phyloP scores from a whole-genome alignment of 2,797 vertebrate species.

The Lagorchestes hirsutus region DNA sequence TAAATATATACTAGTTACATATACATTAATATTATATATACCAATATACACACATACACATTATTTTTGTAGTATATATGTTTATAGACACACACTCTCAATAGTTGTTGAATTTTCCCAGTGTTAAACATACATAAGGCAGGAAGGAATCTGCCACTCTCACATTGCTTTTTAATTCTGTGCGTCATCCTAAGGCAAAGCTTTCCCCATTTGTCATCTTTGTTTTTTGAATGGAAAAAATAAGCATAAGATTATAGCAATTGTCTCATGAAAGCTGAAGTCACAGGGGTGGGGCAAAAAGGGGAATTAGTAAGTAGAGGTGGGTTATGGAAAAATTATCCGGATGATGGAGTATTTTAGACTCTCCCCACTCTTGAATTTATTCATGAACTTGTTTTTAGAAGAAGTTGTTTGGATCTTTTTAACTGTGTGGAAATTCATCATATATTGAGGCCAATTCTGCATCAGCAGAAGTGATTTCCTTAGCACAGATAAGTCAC shows the following conservation, averaged over 20 bases:
- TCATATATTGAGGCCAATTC: background rate
- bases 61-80: background rate
- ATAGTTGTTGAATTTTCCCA: background rate
- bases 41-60: background rate
- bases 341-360: background rate
- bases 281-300: background rate
- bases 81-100: background rate
- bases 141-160: background rate
- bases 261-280: background rate
- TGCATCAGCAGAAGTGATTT: background rate
- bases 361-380: background rate
- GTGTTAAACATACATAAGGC: background rate
- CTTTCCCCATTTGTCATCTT: background rate
- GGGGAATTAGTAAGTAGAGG: background rate
- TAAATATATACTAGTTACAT: background rate
- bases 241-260: background rate
- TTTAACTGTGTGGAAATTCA: background rate
- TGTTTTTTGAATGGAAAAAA: background rate
- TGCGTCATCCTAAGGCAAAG: background rate
- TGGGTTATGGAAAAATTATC: background rate
- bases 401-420: background rate
- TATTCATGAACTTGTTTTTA: constrained; percentile 2
- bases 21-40: background rate
- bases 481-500: background rate
- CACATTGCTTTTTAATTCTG: background rate